Evolutionary conservation across 2,113 vertebrate genomes (phyloP), one percentile per base, ranked within the genome.

Genomic region (Triplophysa tibetana): DNA sequence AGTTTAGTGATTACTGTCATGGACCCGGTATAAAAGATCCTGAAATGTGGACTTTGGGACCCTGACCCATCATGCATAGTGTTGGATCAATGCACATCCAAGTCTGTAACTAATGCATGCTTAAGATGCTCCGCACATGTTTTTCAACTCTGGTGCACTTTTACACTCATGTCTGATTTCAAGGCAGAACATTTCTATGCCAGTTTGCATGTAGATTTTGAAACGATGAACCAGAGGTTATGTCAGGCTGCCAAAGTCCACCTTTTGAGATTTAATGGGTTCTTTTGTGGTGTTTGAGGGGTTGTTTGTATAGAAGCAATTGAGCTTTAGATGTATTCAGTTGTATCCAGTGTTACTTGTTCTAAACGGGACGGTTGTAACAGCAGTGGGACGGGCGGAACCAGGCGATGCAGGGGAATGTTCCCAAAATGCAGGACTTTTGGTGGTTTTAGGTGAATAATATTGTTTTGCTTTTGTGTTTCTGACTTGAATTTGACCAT

Each of bases 231-330:
- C 17, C 54, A 72, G 54, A 60, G 69, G 11, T 21, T 58, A 56
- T 13, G 2, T 58, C 69, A 72, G 54, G 70, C 54, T 74, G 61
- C 54, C 70, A 74, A 74, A 74, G 70, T 61, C 54, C 70, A 60
- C 54, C n/a, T 61, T 61, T 74, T 0, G 8, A 14, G 70, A 43
- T 61, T 74, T 21, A 7, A 38, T 8, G 2, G 10, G 48, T 7
- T 52, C 9, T 12, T 70, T 29, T 19, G 3, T 70, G 26, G 50
- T 56, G 26, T 11, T 70, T n/a, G 26, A 52, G 16, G 56, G 69
- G 13, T 72, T 58, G 52, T 72, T 72, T 58, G 17, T 56, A 58
- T 72, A 7, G 33, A 6, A 38, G 33, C 33, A 38, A 38, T 24
- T 70, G 14, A 26, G 23, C 67, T 69, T 14, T 70, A 29, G 67